These are phyloP conservation scores for Molothrus aeneus DNA, from an alignment of 2,797 vertebrate genomes.

Conservation along the genomic window DNA sequence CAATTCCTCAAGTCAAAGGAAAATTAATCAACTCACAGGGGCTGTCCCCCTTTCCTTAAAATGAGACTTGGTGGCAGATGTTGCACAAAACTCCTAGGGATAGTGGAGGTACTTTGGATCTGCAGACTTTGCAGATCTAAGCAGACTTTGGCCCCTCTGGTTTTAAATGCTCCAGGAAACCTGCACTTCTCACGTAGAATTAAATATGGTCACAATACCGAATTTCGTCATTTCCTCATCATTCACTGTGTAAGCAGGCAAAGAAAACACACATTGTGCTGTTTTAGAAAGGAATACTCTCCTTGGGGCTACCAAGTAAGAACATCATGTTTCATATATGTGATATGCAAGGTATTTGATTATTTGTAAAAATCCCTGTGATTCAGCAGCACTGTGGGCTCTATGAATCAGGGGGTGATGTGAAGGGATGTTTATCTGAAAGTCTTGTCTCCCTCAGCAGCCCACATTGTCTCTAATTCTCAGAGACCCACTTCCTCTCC, in stretches of 20 bases:
- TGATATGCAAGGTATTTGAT: slow-evolving; percentile 39
- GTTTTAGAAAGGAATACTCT: neutral
- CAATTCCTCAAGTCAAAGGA: neutral
- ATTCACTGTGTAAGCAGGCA: slow-evolving; percentile 17
- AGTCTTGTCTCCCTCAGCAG: slow-evolving; percentile 30
- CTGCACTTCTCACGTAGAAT: neutral
- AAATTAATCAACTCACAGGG: neutral
- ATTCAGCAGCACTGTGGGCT: slow-evolving; percentile 15
- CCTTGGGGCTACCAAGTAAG: neutral
- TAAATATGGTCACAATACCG: neutral
- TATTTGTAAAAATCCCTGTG: slow-evolving; percentile 53
- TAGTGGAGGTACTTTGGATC: neutral
- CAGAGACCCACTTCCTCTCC: slow-evolving; percentile 9
- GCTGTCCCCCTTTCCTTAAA: neutral
- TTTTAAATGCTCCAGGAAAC: slow-evolving; percentile 27
- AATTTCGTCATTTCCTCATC: slow-evolving; percentile 43
- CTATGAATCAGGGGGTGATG: slow-evolving; percentile 26
- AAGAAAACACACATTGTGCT: slow-evolving; percentile 25
- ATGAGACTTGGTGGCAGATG: neutral
- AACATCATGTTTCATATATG: slow-evolving; percentile 17
- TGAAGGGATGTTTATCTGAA: slow-evolving; percentile 50
- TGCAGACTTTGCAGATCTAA: neutral
- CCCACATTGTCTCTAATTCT: neutral
- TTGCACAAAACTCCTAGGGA: neutral
- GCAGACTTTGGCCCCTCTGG: neutral